phyloP scores from a whole-genome alignment of 2,888 invertebrate genomes.

The Zele albiditarsus region DNA sequence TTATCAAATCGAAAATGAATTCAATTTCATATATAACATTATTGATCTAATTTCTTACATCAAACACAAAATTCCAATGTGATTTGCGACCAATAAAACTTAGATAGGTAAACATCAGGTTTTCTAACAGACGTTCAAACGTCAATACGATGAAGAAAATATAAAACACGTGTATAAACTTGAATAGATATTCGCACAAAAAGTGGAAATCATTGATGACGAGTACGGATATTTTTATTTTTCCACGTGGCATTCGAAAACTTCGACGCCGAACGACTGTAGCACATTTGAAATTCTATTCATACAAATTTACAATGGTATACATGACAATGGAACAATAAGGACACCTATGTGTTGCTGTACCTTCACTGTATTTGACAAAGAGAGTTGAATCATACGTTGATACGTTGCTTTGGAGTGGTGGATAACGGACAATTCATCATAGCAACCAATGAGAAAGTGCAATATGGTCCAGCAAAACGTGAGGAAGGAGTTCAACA shows the following conservation, averaged over 20 bases:
- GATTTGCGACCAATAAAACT: conserved; percentile 8
- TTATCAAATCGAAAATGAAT: too few species aligned
- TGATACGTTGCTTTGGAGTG: not conserved
- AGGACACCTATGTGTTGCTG: not conserved
- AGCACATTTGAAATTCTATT: not conserved
- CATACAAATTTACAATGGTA: not conserved
- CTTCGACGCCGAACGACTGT: too few species aligned
- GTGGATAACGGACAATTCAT: conserved; percentile 3
- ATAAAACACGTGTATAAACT: not conserved
- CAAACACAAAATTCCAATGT: not conserved
- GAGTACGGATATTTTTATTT: too few species aligned
- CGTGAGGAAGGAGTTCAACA: not conserved
- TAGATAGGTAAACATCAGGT: not conserved
- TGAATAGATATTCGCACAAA: not conserved
- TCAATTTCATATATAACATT: too few species aligned
- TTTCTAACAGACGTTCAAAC: not conserved
- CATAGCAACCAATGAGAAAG: conserved; percentile 3
- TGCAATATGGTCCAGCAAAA: not conserved
- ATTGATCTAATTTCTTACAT: too few species aligned
- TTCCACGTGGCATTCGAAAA: too few species aligned
- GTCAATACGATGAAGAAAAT: not conserved
- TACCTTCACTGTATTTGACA: conserved; percentile 1
- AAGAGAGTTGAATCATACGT: not conserved
- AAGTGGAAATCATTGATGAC: too few species aligned
- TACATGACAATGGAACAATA: not conserved